Evolutionary conservation across 2,888 invertebrate species (phyloP).

Genomic region (Lasius platythorax): DNA sequence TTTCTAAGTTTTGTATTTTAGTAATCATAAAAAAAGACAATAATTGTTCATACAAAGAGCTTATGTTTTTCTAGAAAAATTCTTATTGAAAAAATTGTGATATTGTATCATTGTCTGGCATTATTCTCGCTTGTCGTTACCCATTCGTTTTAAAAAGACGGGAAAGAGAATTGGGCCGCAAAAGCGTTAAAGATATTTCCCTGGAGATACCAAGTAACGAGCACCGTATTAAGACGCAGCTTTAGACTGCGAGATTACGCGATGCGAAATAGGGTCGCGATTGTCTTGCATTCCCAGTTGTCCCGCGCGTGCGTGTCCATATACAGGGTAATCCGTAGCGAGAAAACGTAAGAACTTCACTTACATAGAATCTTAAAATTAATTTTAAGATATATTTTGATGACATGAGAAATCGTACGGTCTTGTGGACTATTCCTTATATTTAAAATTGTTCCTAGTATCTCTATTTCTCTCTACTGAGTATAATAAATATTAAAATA

Average conservation of each 20-base stretch:
- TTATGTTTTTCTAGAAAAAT: not conserved
- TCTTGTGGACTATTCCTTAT: not conserved
- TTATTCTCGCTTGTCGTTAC: not conserved
- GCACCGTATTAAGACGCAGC: slow-evolving; percentile 45
- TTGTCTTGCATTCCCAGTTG: slow-evolving; percentile 34
- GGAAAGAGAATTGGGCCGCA: slow-evolving; percentile 28
- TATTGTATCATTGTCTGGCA: slow-evolving; percentile 1
- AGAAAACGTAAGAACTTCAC: not conserved
- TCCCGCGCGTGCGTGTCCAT: slow-evolving; percentile 8
- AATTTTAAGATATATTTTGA: not conserved
- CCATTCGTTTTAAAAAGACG: slow-evolving; percentile 6
- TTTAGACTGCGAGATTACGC: slow-evolving; percentile 37
- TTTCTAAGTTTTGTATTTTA: not conserved
- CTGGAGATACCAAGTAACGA: slow-evolving; percentile 26
- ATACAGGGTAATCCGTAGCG: slow-evolving; percentile 7
- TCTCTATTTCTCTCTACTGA: not conserved
- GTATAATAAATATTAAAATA: not conserved
- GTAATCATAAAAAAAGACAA: not conserved
- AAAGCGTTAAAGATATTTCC: slow-evolving; percentile 54
- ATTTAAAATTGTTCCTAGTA: not conserved
- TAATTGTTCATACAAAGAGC: not conserved
- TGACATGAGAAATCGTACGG: not conserved
- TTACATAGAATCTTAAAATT: not conserved
- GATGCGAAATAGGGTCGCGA: slow-evolving; percentile 43
- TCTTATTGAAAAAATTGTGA: not conserved